These are phyloP conservation scores for Siniperca chuatsi DNA, from an alignment of 2,113 vertebrate genomes.

Conservation along the genomic window DNA sequence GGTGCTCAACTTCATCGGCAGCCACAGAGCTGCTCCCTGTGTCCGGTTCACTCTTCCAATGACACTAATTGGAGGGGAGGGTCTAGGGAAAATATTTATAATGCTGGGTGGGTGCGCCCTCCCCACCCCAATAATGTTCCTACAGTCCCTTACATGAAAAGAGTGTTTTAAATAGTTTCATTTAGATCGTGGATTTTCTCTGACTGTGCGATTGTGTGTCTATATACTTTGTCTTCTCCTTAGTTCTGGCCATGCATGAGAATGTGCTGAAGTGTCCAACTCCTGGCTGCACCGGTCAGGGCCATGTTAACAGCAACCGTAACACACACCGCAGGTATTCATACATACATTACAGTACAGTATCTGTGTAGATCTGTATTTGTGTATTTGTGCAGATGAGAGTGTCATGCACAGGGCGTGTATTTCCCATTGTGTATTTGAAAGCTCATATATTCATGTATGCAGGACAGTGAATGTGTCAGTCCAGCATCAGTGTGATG, in stretches of 20 bases:
- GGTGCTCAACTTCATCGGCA: no score
- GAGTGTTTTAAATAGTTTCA: neutral
- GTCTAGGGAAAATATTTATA: neutral
- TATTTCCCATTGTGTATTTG: conserved; percentile 24
- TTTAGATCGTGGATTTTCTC: neutral
- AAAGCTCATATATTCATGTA: conserved; percentile 46
- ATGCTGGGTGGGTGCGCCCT: neutral
- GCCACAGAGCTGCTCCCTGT: neutral
- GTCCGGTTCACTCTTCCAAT: neutral
- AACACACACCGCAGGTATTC: conserved; percentile 98
- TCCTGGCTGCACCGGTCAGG: conserved; percentile 97
- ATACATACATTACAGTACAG: neutral
- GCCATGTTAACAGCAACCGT: conserved; percentile 99
- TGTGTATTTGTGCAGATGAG: conserved; percentile 6
- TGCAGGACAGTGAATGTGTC: conserved; percentile 55
- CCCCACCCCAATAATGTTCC: neutral
- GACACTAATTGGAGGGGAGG: neutral
- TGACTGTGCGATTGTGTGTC: conserved; percentile 20
- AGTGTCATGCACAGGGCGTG: neutral
- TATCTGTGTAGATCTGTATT: neutral
- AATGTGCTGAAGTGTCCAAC: conserved; percentile 99
- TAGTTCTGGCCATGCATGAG: conserved; percentile 99
- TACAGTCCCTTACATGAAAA: neutral
- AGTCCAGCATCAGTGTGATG: conserved; percentile 51
- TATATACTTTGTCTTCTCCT: conserved; percentile 38